These are phyloP conservation scores for Gymnoscopelus braueri DNA, from an alignment of 2,797 vertebrate species.

Conservation along the genomic window DNA sequence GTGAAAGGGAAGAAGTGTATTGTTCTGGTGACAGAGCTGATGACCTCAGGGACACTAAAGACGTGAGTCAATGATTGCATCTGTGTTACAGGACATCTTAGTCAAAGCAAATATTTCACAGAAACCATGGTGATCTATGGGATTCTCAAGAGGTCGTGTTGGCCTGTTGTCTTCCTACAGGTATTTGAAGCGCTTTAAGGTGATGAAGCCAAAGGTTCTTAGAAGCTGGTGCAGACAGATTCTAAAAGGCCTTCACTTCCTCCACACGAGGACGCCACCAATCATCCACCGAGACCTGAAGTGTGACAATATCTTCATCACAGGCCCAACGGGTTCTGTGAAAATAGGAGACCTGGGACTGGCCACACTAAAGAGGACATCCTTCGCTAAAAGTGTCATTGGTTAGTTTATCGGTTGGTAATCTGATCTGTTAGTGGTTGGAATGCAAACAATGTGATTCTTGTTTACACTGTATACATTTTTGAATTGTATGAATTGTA, in stretches of 20 bases:
- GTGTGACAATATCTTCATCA: conserved; percentile 99
- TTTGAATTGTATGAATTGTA: too few relatives aligned
- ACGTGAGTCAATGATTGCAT: conserved; percentile 84
- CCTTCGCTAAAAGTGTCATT: conserved; percentile 98
- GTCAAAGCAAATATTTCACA: not conserved
- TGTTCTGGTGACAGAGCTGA: conserved; percentile 96
- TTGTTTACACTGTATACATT: not conserved
- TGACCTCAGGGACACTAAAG: conserved; percentile 99
- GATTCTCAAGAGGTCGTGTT: too few relatives aligned
- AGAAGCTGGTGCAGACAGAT: conserved; percentile 99
- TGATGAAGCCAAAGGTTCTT: conserved; percentile 98
- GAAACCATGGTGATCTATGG: not conserved
- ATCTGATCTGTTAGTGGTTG: conserved; percentile 8
- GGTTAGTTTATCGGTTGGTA: conserved; percentile 80
- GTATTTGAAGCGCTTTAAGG: conserved; percentile 98
- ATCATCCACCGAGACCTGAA: conserved; percentile 99
- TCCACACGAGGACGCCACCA: conserved; percentile 95
- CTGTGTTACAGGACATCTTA: not conserved
- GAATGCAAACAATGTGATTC: not conserved
- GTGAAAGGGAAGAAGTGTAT: conserved; percentile 96
- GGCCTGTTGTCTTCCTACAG: conserved; percentile 68
- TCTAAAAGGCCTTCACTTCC: conserved; percentile 96
- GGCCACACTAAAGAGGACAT: conserved; percentile 96
- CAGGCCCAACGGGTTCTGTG: conserved; percentile 97
- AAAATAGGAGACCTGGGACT: conserved; percentile 98